phyloP scores from a whole-genome alignment of 2,888 invertebrate species.

The Silvanus unidentatus region DNA sequence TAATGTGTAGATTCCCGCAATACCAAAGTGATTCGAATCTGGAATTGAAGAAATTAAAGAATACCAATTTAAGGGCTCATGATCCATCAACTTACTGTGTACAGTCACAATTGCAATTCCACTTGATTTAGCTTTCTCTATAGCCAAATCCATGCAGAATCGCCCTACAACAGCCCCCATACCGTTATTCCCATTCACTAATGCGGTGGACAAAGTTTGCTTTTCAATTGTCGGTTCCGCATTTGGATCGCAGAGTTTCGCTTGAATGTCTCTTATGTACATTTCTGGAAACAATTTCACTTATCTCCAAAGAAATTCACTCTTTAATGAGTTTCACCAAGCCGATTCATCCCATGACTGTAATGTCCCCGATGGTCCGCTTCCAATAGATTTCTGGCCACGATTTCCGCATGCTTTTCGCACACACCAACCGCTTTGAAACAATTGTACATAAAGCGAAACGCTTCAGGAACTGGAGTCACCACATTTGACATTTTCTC shows the following conservation, averaged over 20 bases:
- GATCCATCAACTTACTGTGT: constrained; percentile 41
- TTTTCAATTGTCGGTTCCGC: constrained; percentile 54
- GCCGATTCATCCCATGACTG: constrained; percentile 66
- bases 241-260: constrained; percentile 46
- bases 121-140: constrained; percentile 59
- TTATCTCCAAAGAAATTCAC: neutral
- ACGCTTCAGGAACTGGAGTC: constrained; percentile 45
- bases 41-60: neutral
- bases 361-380: constrained; percentile 67
- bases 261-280: constrained; percentile 58
- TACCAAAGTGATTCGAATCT: constrained; percentile 49
- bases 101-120: constrained; percentile 65
- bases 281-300: constrained; percentile 44
- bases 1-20: constrained; percentile 72
- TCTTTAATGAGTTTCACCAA: constrained; percentile 37
- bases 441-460: constrained; percentile 59
- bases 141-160: constrained; percentile 59
- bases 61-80: neutral
- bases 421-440: constrained; percentile 59
- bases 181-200: constrained; percentile 63
- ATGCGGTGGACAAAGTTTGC: constrained; percentile 50
- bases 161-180: constrained; percentile 62
- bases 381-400: constrained; percentile 64
- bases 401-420: constrained; percentile 53
- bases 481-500: constrained; percentile 6